Base-by-base conservation (phyloP, 2,888 invertebrate genomes). In the Oxycera nigricornis region DNA sequence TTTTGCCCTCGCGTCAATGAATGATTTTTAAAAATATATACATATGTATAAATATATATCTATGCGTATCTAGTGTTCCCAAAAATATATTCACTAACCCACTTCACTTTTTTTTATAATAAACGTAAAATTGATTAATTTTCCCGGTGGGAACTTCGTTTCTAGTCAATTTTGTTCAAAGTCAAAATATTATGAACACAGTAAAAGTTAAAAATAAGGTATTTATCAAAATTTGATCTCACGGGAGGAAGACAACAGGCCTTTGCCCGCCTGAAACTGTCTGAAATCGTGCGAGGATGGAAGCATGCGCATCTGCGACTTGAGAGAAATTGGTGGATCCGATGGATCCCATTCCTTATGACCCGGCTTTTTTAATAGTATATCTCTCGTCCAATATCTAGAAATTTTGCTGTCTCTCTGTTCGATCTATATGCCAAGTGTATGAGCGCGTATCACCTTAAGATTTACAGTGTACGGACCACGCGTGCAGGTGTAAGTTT, bases 401-500 rank as follows among this genome's bases (percentile, higher is more conserved):
- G n/a, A n/a, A n/a, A n/a, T n/a, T 20, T 2, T 22, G 52, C 17
- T 55, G 52, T 24, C 24, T 55, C 52, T 4, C 52, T 9, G 11
- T 55, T 24, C 52, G 20, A 55, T 55, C 2, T 55, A 24, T 17
- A 55, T 55, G 9, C 24, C 7, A 55, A 20, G 4, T 22, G 6
- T 55, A 22, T 22, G 17, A 55, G 24, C 22, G 24, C 52, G 46
- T 46, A 55, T 17, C 17, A 17, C 11, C 52, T 55, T 2, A 7
- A 55, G 22, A 24, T 20, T 14, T 24, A 22, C 17, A 20, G 20
- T 22, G 22, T n/a, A 55, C 20, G 3, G 28, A 59, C 11, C n/a
- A 59, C 59, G 24, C 26, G 59, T 30, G 30, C 59, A 59, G 59
- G 59, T 59, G 59, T 30, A 59, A 59, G 22, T 28, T 59, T 6